Evolutionary conservation across 2,113 vertebrate genomes (phyloP).

Genomic region (Trogon melanurus): DNA sequence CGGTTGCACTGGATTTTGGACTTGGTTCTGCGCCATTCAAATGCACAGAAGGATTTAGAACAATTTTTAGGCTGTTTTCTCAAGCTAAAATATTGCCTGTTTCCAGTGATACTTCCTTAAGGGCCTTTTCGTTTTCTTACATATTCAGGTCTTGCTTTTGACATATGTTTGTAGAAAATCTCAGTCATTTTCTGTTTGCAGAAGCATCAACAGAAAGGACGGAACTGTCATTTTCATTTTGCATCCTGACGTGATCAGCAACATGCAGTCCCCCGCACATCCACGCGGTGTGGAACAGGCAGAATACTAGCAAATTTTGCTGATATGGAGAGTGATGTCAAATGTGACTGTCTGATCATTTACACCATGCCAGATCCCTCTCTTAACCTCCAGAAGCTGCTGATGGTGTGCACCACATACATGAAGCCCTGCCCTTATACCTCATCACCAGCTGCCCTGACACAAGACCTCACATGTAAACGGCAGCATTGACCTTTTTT

Average conservation of each 20-base stretch:
- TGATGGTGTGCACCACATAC: accelerated
- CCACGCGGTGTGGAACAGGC: accelerated
- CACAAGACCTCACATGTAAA: background rate
- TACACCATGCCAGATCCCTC: background rate
- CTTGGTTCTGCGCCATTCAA: background rate
- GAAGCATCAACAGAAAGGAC: background rate
- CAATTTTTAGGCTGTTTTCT: background rate
- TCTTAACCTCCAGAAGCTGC: background rate
- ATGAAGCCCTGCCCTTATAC: accelerated
- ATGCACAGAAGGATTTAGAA: background rate
- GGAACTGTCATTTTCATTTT: background rate
- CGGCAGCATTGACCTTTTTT: background rate
- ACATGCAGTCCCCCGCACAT: background rate
- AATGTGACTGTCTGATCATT: accelerated
- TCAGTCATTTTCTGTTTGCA: background rate
- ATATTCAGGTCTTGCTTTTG: background rate
- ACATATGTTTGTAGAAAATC: background rate
- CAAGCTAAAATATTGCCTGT: background rate
- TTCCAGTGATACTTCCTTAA: background rate
- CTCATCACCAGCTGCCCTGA: accelerated
- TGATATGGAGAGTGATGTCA: accelerated
- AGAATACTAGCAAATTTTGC: background rate
- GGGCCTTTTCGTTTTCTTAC: background rate
- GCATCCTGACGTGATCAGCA: background rate
- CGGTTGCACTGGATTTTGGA: background rate